Base-by-base conservation (phyloP, 1,140 invertebrate genomes). In the Rhizoglyphus robini region DNA sequence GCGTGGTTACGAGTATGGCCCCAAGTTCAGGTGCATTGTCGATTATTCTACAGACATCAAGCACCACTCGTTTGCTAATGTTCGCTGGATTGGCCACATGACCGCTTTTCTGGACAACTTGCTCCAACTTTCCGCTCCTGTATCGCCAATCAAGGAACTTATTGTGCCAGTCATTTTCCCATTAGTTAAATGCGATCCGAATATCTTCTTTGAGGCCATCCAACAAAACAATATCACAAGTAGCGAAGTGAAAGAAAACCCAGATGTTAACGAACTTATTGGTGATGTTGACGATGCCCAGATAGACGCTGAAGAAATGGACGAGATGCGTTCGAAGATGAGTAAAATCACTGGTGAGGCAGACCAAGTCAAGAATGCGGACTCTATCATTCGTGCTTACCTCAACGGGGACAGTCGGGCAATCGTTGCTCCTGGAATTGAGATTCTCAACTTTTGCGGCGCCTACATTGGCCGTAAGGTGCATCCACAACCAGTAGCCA, bases 1-100 rank as follows among this genome's bases (percentile, higher is more conserved):
- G 0, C 80, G 93, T 67, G 95, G 94, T 4, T 98, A 98, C 74
- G 90, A 96, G 73, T 99, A 98, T 74, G 78, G 79, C 5, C 88
- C 88, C 58, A 78, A 86, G 11, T 99, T 98, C 81, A 83, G 86
- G 69, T 92, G 88, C 11, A 57, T 38, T 20, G 13, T n/a, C 36
- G 46, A 20, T 30, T 23, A 1, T n/a, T 15, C 79, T 36, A 71
- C 73, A n/a, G 76, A 75, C 13, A 73, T 70, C 32, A 72, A 71
- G 59, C 46, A 34, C 65, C 54, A 66, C 20, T 46, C 27, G 3
- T 58, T 61, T 4, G 71, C 65, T 11, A 62, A 69, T 25, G 47
- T 73, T 27, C 41, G 69, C 49, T 81, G 79, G 78, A 76, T 69
- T 20, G 77, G 75, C 38, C 77, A 80, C 65, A 81, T 80, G 80